Base-by-base conservation (phyloP, 2,797 vertebrate genomes). In the Bothrops alternatus region DNA sequence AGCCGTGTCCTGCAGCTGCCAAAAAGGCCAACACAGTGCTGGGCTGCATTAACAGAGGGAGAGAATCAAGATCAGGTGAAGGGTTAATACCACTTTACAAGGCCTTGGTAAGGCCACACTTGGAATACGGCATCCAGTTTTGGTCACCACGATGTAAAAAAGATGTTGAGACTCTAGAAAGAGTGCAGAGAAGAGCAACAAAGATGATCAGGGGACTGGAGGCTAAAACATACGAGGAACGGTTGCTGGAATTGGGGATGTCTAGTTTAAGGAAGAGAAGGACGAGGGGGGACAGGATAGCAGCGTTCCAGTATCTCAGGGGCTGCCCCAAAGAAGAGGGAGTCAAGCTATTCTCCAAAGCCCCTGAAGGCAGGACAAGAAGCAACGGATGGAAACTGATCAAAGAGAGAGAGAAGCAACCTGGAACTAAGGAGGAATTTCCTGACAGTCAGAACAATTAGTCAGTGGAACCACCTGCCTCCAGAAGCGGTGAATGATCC, bases 71-170 rank as follows among this genome's bases (percentile, higher is more conserved):
- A 69, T 32, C 63, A 32, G 0, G 4, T 69, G n/a, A 32, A 32
- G 13, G 2, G 5, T 69, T 18, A 37, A 32, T 37, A 18, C 5
- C n/a, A 32, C n/a, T 69, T 69, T 69, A 16, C 16, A 69, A 69
- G 1, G 65, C 13, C 65, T 69, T 18, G n/a, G 14, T 18, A 32
- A 18, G 65, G 6, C 28, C n/a, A 32, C 65, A 16, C 0, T 4
- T 6, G 12, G n/a, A n/a, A 16, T 16, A 32, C 5, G 5, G 65
- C 65, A 3, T 32, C n/a, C 65, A 16, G 65, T 69, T 32, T 32
- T 32, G 5, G 65, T 32, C 5, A 2, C 65, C n/a, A 3, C 12
- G 0, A 2, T n/a, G 0, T 0, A 2, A 0, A 65, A 65, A 69
- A 32, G 65, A 69, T 18, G 65, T 0, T 14, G 63, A 69, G 63